Base-by-base conservation (phyloP, 2,888 invertebrate genomes). In the Drepanosiphum platanoidis region DNA sequence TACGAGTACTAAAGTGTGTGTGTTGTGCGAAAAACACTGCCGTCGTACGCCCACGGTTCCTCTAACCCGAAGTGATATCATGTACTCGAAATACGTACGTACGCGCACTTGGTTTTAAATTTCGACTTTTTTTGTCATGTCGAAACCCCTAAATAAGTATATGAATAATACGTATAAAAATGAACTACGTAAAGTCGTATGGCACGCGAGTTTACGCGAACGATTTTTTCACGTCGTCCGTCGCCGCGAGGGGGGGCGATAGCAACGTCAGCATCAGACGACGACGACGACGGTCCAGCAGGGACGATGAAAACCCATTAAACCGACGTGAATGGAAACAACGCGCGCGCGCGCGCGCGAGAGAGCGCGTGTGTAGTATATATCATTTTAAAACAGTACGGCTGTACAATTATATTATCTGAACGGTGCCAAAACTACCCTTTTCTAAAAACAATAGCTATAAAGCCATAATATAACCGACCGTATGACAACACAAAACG, bases 401-500 rank as follows among this genome's bases (percentile, higher is more conserved):
- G n/a, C 30, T 27, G n/a, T 42, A 70, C 52, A 34, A 27, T 61
- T 27, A 58, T 58, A 68, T 79, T 80, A 80, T 80, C 36, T 36
- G 68, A 34, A 80, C 70, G 52, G 70, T 70, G 80, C 70, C 70
- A 80, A 80, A 80, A 80, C 70, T 58, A 58, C 80, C 80, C 68
- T 70, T 80, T 80, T 70, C n/a, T 5, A 64, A 79, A 46, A 68
- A 80, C 52, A 80, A 80, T 70, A 70, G 52, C 70, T 34, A 80
- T 58, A 70, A 80, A 70, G 52, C 70, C 52, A 64, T 78, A 80
- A 70, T 80, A 70, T 30, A 70, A 80, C 70, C 70, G 70, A 70
- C 80, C 52, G 70, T 70, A 36, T 36, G 80, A 58, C 70, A n/a
- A 80, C 52, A 80, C 36, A 70, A 70, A 70, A 80, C 66, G 80